Percentiles rank a stretch among this genome's conserved stretches.
Conservation (phyloP, 1,140 invertebrate genomes). For the Drosophila pandora region DNA sequence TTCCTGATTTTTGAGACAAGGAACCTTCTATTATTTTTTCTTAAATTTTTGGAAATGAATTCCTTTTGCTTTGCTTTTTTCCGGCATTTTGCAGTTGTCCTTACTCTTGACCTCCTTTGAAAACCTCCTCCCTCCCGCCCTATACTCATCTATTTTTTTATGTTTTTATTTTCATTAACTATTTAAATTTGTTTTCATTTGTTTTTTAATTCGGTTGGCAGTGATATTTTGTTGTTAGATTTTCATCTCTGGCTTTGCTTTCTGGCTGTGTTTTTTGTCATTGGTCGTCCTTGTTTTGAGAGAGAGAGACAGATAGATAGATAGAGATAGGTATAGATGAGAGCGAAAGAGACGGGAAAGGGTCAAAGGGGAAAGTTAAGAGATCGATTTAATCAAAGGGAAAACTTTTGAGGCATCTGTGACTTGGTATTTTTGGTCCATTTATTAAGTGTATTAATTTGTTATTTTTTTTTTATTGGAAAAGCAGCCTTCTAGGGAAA, state of each 20-base stretch:
- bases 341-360: neutral
- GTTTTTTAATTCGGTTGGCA: conserved; percentile 31
- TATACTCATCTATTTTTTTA: conserved; percentile 1
- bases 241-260: conserved; percentile 66
- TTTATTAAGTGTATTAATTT: conserved; percentile 24
- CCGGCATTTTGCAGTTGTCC: conserved; percentile 16
- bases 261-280: conserved; percentile 47
- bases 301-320: conserved; percentile 5
- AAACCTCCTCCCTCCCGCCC: neutral
- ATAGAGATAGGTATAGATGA: neutral
- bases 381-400: conserved; percentile 20
- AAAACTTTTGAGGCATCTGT: conserved; percentile 43
- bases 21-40: conserved; percentile 16
- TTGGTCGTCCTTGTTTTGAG: conserved; percentile 42
- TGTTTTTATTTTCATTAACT: conserved; percentile 14
- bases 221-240: conserved; percentile 58
- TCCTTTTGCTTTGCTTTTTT: conserved; percentile 16
- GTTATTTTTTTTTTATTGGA: neutral
- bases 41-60: conserved; percentile 5
- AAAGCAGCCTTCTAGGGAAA: neutral
- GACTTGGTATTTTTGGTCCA: conserved; percentile 61
- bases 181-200: conserved; percentile 25
- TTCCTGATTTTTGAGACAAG: conserved; percentile 45
- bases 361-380: neutral
- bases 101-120: neutral